A percentile compares a stretch with the other conserved stretches of the same genome.
Conservation (phyloP, 2,113 vertebrate genomes). For the Sterna hirundo region DNA sequence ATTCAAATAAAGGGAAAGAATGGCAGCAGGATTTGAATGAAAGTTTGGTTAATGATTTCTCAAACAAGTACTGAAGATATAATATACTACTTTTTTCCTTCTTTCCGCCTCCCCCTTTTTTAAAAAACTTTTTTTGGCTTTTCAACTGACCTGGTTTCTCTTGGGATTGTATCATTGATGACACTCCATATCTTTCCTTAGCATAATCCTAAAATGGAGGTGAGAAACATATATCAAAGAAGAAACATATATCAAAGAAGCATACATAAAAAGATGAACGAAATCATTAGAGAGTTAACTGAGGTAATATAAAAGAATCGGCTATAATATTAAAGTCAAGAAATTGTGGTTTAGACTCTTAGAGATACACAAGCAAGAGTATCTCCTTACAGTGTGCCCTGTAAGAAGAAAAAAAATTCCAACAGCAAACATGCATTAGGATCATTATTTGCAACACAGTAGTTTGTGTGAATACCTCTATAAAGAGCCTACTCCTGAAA, state of each 20-base stretch:
- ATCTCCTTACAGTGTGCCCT: background rate
- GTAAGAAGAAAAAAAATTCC: background rate
- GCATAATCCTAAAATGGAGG: slow-evolving; percentile 88
- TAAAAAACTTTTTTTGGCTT: background rate
- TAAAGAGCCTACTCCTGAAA: background rate
- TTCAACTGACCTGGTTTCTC: slow-evolving; percentile 92
- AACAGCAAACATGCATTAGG: background rate
- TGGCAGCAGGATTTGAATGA: background rate
- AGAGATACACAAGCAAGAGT: background rate
- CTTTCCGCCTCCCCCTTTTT: no score
- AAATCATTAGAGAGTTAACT: background rate
- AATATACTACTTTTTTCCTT: background rate
- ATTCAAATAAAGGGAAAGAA: background rate
- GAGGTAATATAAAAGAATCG: background rate
- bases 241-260: slow-evolving; percentile 16
- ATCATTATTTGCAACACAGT: background rate
- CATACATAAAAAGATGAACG: background rate
- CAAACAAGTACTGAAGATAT: background rate
- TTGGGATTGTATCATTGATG: slow-evolving; percentile 91
- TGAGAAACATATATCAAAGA: slow-evolving; percentile 23
- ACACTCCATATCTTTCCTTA: slow-evolving; percentile 91
- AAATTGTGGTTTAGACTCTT: background rate
- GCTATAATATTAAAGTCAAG: background rate
- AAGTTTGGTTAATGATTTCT: background rate
- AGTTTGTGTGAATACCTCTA: background rate